Evolutionary conservation across 2,113 vertebrate genomes (phyloP).

Genomic region (Entosphenus tridentatus): DNA sequence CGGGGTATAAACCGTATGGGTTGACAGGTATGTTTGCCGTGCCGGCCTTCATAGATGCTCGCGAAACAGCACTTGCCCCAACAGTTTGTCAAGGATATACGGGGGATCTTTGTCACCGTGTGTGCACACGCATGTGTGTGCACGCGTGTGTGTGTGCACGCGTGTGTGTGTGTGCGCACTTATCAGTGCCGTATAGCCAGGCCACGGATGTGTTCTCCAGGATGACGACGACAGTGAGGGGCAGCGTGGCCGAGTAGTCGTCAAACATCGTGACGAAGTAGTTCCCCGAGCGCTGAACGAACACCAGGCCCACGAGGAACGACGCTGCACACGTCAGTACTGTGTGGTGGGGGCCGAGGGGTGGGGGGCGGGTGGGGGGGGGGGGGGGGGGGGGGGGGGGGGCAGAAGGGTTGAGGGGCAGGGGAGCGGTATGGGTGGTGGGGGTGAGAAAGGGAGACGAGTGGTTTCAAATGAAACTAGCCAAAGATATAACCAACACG

Average conservation of each 20-base stretch:
- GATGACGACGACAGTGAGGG: constrained; percentile 78
- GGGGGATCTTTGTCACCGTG: no score
- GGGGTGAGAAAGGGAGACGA: no score
- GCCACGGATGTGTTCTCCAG: constrained; percentile 88
- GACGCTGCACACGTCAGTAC: constrained; percentile 12
- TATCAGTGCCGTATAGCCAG: constrained; percentile 93
- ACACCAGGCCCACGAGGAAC: constrained; percentile 69
- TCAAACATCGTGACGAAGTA: constrained; percentile 99
- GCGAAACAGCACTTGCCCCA: no score
- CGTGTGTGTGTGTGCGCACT: constrained; percentile 25
- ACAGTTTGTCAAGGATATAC: no score
- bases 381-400: not conserved
- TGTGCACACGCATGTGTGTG: not conserved
- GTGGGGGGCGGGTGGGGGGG: constrained; percentile 2
- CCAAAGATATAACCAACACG: no score
- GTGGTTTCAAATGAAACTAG: no score
- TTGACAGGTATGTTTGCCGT: no score
- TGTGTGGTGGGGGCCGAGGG: not conserved
- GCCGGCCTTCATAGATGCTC: no score
- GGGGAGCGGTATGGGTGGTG: not conserved
- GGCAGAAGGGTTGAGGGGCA: constrained; percentile 5
- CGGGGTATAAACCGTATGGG: no score
- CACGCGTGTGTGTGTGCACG: constrained; percentile 11
- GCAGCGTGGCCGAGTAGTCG: constrained; percentile 81
- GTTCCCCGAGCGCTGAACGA: constrained; percentile 90